Evolutionary conservation across 2,113 vertebrate species (phyloP), one percentile per base, ranked within the genome.

Genomic region (Corydoras sp.): DNA sequence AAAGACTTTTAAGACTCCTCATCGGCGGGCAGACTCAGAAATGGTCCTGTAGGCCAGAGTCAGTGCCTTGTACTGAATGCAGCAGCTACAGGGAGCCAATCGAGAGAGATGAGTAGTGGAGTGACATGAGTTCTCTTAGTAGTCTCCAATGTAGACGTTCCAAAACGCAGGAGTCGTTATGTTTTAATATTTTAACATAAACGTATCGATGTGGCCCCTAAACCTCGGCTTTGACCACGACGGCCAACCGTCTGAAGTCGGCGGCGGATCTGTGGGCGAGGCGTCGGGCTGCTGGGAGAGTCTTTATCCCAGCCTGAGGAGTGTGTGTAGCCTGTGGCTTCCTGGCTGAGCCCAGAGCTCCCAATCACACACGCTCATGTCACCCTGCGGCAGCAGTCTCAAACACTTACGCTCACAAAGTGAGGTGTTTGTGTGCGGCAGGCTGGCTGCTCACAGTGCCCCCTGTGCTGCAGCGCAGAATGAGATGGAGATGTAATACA

Each of bases 351-450:
- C 81, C 86, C 80, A 62, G 77, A 81, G 85, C 80, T 53, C 84
- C 59, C 82, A 81, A 87, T 85, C 81, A 79, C 81, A 77, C 80
- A 35, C 58, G 69, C 74, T 83, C 74, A 61, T 82, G 83, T 79
- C 77, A 79, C 80, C 77, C 81, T 79, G 70, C 80, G 81, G 83
- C 81, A 69, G 68, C 73, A 74, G 77, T 83, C 80, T 65, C 30
- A 69, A 77, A 62, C 78, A 62, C 72, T 77, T 77, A 81, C 53
- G 66, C 71, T 84, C 82, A 80, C 78, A 48, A 49, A 59, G 59
- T 73, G 71, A 77, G 62, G 76, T 71, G 71, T 56, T 61, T 76
- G 72, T 73, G 30, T 68, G 66, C n/a, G 32, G 54, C 48, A 78
- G 55, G 61, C 51, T 32, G 32, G 24, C 79, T 43, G 61, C 68